Conservation (phyloP, 2,113 vertebrate genomes). For the Gobiocypris rarus region DNA sequence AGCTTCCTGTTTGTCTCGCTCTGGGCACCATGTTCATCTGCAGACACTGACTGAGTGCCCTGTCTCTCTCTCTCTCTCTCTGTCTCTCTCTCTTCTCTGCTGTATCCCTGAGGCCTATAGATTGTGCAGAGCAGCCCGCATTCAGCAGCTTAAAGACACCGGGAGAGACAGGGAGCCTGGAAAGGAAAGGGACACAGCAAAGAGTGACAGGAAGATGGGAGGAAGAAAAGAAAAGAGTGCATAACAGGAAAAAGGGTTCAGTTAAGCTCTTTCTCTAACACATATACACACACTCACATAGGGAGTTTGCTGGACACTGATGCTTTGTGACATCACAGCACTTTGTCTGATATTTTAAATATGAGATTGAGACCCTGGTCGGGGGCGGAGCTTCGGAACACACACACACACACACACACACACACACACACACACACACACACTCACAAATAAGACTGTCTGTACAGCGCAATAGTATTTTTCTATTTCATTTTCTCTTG, state of each 20-base stretch:
- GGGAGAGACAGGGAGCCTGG: slow-evolving; percentile 2
- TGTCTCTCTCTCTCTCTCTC: slow-evolving; percentile 59
- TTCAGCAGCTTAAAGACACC: slow-evolving; percentile 59
- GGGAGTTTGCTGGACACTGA: slow-evolving; percentile 71
- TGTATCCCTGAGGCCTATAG: slow-evolving; percentile 35
- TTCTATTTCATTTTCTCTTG: not conserved
- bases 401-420: not conserved
- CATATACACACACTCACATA: slow-evolving; percentile 12
- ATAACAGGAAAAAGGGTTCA: slow-evolving; percentile 73
- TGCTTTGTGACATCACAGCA: slow-evolving; percentile 78
- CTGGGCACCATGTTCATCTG: slow-evolving; percentile 62
- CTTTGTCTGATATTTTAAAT: slow-evolving; percentile 82
- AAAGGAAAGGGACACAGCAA: not conserved
- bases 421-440: slow-evolving; percentile 1
- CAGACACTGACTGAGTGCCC: slow-evolving; percentile 73
- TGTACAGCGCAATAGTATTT: not conserved
- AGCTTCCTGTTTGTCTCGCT: slow-evolving; percentile 60
- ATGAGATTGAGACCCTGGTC: slow-evolving; percentile 65
- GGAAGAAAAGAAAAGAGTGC: slow-evolving; percentile 58
- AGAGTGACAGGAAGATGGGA: slow-evolving; percentile 46
- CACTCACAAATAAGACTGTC: slow-evolving; percentile 35
- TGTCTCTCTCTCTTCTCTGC: slow-evolving; percentile 14
- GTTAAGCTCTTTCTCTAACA: slow-evolving; percentile 71
- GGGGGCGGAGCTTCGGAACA: slow-evolving; percentile 46
- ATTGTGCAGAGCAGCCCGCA: slow-evolving; percentile 79